Base-by-base conservation (phyloP, 2,888 invertebrate genomes). In the Heteropelma amictum region DNA sequence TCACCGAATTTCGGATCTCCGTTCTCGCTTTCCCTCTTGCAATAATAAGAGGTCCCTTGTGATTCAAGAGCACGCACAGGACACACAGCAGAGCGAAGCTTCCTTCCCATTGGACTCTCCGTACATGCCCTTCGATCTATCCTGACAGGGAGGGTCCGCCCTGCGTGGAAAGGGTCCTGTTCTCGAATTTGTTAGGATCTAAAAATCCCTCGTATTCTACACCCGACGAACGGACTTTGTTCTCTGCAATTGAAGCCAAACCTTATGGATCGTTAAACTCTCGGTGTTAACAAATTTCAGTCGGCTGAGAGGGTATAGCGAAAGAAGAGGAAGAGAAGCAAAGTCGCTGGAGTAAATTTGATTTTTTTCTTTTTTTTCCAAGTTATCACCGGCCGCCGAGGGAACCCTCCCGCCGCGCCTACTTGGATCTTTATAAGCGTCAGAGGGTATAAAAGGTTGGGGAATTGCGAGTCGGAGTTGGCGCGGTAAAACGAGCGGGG, bases 401-500 rank as follows among this genome's bases (percentile, higher is more conserved):
- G 17, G 40, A 12, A 7, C 40, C 58, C 47, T n/a, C n/a, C n/a
- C n/a, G n/a, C 47, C 45, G 53, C n/a, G 42, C 28, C 53, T 30
- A 26, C 30, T 30, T 45, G 45, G 35, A 47, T 69, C 60, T 69
- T 63, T 45, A 40, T 53, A 38, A 65, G 47, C 45, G 38, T 64
- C 56, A 38, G 33, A 35, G 30, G 14, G 60, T 21, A 33, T 56
- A 53, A 58, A 54, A 38, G 53, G 40, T 23, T 10, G 42, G 47
- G 38, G 40, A n/a, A 54, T 35, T 38, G 63, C 49, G 65, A 61
- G 67, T 61, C 26, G 67, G 38, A 75, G 71, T 42, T 67, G 67
- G 61, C 61, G 71, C 56, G 49, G 68, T 65, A 60, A 77, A 81
- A 84, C 84, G 83, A 80, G 78, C 74, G 73, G 76, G 83, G 87